Evolutionary conservation across 2,797 vertebrate species (phyloP), one percentile per base, ranked within the genome.

Genomic region (Alosa sapidissima): DNA sequence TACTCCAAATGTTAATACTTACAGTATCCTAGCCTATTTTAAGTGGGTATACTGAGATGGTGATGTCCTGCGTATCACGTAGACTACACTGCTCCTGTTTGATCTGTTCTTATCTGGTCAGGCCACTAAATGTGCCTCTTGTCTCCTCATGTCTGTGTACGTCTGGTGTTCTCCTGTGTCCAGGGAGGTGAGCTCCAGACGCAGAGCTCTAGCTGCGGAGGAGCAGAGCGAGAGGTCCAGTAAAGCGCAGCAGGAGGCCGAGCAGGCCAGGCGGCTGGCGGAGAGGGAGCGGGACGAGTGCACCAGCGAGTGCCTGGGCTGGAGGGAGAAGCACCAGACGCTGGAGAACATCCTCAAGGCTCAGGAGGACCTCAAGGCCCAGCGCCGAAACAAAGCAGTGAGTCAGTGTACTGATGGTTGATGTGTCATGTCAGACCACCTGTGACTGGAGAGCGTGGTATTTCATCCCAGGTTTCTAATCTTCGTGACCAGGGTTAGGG

Each of bases 361-460:
- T 2, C 89, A 94, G 89, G 92, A 95, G 83, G 94, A 95, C 65
- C 87, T 93, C 82, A 94, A 91, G 89, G 90, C 93, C 36, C 92
- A 93, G 90, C 91, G 92, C 83, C 89, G 92, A 91, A 95, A 89
- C 90, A 96, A 95, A 91, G 91, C 90, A 1, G 94, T 96, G 83
- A 90, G 93, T 84, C 75, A 19, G 13, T 14, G 68, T 33, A 75
- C 41, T 41, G 41, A 41, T 41, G 41, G 41, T 41, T 41, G 41
- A 41, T 41, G 41, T 41, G 41, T 41, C 41, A 41, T 4, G 41
- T 41, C 2, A 41, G 41, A 41, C 41, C 41, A 41, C 41, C 41
- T 41, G 41, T 41, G 41, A 41, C 2, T 4, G 41, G 41, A 41
- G 0, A 41, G 41, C 2, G 41, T 41, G 41, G 41, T 4, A 41